Evolutionary conservation across 2,113 vertebrate species (phyloP), one percentile per base, ranked within the genome.

Genomic region (Cyanoderma ruficeps): DNA sequence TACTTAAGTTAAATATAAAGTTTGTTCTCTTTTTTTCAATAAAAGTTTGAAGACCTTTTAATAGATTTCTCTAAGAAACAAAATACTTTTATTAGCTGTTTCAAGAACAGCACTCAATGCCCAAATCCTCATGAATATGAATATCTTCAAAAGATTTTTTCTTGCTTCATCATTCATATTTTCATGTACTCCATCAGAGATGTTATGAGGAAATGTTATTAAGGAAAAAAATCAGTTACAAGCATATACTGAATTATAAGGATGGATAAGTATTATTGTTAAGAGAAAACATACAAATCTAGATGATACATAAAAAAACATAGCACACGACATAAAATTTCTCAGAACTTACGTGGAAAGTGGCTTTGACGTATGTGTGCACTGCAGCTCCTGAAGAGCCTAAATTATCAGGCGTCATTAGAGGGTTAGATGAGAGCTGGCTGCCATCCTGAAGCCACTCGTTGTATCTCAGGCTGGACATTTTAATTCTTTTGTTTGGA

Each of bases 401-500:
- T 7, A 99, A 98, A 63, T 99, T 98, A 97, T 99, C 99, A 2
- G 99, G 99, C 8, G 99, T 99, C 99, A 99, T 99, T 30, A 99
- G 98, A 28, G 99, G 99, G 85, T 99, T 99, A 37, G 99, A 99
- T 81, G 99, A 99, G 69, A 99, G 98, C 97, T 99, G 99, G 94
- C 99, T 99, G 97, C 99, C 99, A 31, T 99, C 99, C 97, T 99
- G 99, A 64, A 99, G 98, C 99, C 99, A 99, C 83, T 99, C 98
- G 0, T 99, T 99, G 96, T 99, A 98, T 52, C 99, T 98, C 79
- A 99, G 98, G 83, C 98, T 98, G 30, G 98, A 99, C 99, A 99
- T 99, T 96, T 99, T 99, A 96, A 99, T 99, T 96, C 99, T 98
- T 97, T 99, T 99, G 97, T 98, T 99, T 93, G 99, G 99, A 98